Base-by-base conservation (phyloP, 2,113 vertebrate species). In the Hippotragus niger region DNA sequence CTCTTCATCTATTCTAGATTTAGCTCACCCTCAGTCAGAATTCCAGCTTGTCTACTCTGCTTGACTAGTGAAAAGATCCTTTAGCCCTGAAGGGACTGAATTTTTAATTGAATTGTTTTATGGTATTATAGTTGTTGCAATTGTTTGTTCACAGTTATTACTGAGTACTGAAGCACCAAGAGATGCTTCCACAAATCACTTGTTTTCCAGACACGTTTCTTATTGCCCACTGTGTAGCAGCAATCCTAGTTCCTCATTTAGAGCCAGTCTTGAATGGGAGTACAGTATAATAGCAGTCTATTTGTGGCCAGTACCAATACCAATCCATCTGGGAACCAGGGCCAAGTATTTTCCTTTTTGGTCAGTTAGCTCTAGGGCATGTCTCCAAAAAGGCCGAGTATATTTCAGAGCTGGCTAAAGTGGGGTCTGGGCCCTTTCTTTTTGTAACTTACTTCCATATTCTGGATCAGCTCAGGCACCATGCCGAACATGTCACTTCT, bases 31-130 rank as follows among this genome's bases (percentile, higher is more conserved):
- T 91, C 14, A 45, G 19, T 16, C 50, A 84, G 33, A 88, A 93
- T 94, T 96, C 86, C 78, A 93, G 4, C 33, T 76, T 27, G 1
- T 58, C 21, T 91, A 85, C 7, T 2, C 87, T 74, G 62, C n/a
- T 57, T 82, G 29, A 31, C 52, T 86, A 40, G 7, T 47, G 12
- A 96, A 91, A 67, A 62, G 36, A 87, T 17, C 19, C 12, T 85
- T 87, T 17, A 85, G 13, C 15, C 33, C 27, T 67, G 58, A 90
- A 83, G 33, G 29, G 23, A 19, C 40, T 91, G 57, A 76, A 36
- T n/a, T 29, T 95, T 96, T 91, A 53, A 71, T n/a, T 85, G 81
- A 93, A 86, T 76, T 21, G 10, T 81, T 96, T 95, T 58, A 78
- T 36, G 58, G 17, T 27, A 13, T 21, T 21, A 2, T 23, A 2